Base-by-base conservation (phyloP, 1,140 invertebrate species). In the Drosophila kikkawai region DNA sequence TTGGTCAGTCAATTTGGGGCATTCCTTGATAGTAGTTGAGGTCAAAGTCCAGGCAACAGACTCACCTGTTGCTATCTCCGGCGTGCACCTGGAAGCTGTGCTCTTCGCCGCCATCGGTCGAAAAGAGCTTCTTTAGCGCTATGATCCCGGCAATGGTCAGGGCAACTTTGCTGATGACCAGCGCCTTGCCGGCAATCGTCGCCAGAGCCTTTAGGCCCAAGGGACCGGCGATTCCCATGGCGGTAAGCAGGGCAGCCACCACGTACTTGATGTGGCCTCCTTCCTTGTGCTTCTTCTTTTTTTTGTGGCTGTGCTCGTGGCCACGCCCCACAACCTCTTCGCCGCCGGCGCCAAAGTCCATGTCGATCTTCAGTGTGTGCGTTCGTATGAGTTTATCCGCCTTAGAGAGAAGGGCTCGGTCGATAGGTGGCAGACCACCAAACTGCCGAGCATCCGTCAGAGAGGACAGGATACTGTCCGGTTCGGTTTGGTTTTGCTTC, bases 101-200 rank as follows among this genome's bases (percentile, higher is more conserved):
- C 82, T 95, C 94, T 41, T 94, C 94, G 55, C 94, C 91, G 47
- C 93, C 91, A 71, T 95, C 95, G 53, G 95, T 94, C 58, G 95
- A 94, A 91, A 95, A 95, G 65, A 96, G 93, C 87, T 96, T 96
- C 93, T 95, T 96, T 32, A 96, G 93, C 29, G 95, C 95, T 68
- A 96, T 95, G 41, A 95, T 95, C 42, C 95, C 95, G 51, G 95
- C 95, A 66, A 96, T 95, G 50, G 95, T 95, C 41, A 96, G 88
- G 0, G 95, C 95, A 45, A 95, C 94, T 82, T 96, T 96, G 91
- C 95, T 95, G 68, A 95, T 95, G 55, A 96, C 94, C 29, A 96
- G 91, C 3, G 95, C 95, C 91, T 96, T 95, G 22, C 95, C 95
- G 17, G 95, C 95, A 60, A 96, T 95, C 7, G 95, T 93, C 41